Conservation (phyloP, 2,113 vertebrate genomes). For the Boleophthalmus pectinirostris region DNA sequence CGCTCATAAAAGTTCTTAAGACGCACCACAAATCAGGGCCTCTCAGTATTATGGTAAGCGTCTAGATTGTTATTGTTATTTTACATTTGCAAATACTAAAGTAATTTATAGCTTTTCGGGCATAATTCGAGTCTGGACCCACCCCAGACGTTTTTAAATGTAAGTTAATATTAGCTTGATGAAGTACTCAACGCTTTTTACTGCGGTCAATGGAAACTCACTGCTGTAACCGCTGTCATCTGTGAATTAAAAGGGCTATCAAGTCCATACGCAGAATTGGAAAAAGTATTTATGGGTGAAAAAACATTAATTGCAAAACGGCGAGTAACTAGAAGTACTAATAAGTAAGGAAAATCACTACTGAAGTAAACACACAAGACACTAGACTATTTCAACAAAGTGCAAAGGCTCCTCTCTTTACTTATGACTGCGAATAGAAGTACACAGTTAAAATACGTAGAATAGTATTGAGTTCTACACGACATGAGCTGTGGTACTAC, state of each 20-base stretch:
- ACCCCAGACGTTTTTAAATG: constrained; percentile 60
- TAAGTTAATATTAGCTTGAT: constrained; percentile 65
- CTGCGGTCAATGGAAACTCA: constrained; percentile 61
- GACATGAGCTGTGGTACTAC: background rate
- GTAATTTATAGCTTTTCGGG: constrained; percentile 70
- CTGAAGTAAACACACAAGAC: no score
- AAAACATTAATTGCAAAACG: no score
- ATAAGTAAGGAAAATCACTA: no score
- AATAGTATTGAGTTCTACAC: no score
- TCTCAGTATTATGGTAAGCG: constrained; percentile 75
- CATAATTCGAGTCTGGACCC: constrained; percentile 65
- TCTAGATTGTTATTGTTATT: constrained; percentile 80
- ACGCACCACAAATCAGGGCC: constrained; percentile 81
- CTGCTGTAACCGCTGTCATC: constrained; percentile 45
- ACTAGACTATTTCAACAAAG: no score
- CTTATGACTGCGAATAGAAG: no score
- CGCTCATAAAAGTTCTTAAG: constrained; percentile 75
- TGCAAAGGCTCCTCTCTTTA: no score
- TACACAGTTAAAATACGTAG: no score
- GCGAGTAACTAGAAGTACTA: no score
- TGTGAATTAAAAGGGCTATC: constrained; percentile 44
- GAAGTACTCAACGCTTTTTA: constrained; percentile 52
- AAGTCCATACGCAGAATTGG: constrained; percentile 13
- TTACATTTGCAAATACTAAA: constrained; percentile 77
- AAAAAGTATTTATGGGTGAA: background rate